Evolutionary conservation across 2,797 vertebrate species (phyloP), one percentile per base, ranked within the genome.

Genomic region (Spondyliosoma cantharus): DNA sequence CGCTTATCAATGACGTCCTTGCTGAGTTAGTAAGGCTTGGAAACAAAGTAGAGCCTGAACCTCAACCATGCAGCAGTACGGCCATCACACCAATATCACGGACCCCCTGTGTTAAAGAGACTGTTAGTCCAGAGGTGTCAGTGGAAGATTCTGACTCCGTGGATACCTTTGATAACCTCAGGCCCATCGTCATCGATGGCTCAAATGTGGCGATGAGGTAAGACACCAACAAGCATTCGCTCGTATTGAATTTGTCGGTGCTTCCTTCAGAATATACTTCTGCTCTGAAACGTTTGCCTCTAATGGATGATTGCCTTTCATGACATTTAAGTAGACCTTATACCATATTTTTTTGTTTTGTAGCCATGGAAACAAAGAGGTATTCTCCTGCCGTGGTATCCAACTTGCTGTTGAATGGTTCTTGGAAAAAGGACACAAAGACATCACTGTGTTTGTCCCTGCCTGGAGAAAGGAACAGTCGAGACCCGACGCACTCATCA

Each of bases 161-260:
- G 71, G 98, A 99, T 87, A 95, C 91, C 46, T 96, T 90, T 74
- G 97, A 98, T 82, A 99, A 99, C 93, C 94, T 99, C 89, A 95
- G 98, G 84, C 97, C 97, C 60, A 94, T 99, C 61, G 98, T 99
- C 87, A 96, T 99, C 57, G 98, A 99, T 82, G 98, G 98, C 89
- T 99, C 98, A 81, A 99, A 99, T 58, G 97, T 99, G 75, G 98
- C 98, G 71, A 99, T 99, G 98, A 99, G 98, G 98, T 99, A 93
- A 88, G 90, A 80, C 22, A 15, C n/a, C 13, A 17, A 27, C 17
- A 54, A 65, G 69, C 7, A n/a, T 17, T 43, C 6, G 42, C 12
- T 56, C 19, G 8, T 29, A 37, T 22, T 64, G 58, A 64, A 59
- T 52, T 27, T 7, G 2, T 20, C 27, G 61, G 15, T 74, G 7